Conservation (phyloP, 2,888 invertebrate species). For the Aleiodes leptofemur region DNA sequence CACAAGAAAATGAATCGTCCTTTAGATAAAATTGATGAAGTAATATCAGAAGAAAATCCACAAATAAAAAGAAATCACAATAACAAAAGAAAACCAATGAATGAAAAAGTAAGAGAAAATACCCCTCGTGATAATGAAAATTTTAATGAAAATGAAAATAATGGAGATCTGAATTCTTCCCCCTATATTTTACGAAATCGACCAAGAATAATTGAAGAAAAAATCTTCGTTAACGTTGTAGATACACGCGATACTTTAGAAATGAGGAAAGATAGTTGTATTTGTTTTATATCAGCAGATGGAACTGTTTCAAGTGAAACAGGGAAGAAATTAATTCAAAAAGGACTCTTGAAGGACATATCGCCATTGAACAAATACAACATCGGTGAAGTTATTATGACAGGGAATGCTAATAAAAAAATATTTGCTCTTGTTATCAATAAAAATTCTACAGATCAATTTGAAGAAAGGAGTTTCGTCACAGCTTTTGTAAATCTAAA, state of each 20-base stretch:
- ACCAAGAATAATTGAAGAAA: neutral
- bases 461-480: slow-evolving; percentile 5
- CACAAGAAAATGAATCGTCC: no score
- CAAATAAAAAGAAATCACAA: no score
- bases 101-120: no score
- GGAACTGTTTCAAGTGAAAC: slow-evolving; percentile 36
- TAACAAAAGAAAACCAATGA: no score
- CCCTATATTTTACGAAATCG: neutral
- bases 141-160: neutral
- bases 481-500: slow-evolving; percentile 31
- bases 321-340: slow-evolving; percentile 32
- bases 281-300: slow-evolving; percentile 44
- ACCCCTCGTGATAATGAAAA: no score
- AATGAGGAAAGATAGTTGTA: slow-evolving; percentile 46
- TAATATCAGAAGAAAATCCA: no score
- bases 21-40: no score
- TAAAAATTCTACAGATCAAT: slow-evolving; percentile 4
- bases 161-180: neutral
- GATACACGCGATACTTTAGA: slow-evolving; percentile 46
- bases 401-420: slow-evolving; percentile 16
- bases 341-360: slow-evolving; percentile 32
- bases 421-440: slow-evolving; percentile 13
- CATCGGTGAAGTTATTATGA: slow-evolving; percentile 30
- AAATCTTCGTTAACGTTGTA: slow-evolving; percentile 2
- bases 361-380: neutral